Evolutionary conservation across 2,888 invertebrate species (phyloP).

Genomic region (Sinodicranocentrus sp.): DNA sequence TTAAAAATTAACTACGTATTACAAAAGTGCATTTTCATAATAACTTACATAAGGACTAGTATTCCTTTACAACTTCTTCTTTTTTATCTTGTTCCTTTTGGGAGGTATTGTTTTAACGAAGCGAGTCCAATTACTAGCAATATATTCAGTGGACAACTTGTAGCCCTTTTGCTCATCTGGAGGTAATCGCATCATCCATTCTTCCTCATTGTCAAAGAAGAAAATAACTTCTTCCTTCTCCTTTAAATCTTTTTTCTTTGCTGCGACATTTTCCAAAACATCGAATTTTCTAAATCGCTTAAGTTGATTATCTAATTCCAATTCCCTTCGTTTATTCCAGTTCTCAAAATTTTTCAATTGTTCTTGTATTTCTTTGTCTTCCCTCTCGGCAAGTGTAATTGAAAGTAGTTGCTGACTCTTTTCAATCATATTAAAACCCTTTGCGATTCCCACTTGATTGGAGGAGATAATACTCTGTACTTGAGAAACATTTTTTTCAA

Average conservation of each 20-base stretch:
- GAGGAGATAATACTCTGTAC: slow-evolving; percentile 51
- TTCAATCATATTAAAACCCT: slow-evolving; percentile 45
- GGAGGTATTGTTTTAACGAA: slow-evolving; percentile 66
- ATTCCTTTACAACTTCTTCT: slow-evolving; percentile 24
- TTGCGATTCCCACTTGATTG: slow-evolving; percentile 36
- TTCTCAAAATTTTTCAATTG: slow-evolving; percentile 82
- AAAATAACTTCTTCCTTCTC: slow-evolving; percentile 82
- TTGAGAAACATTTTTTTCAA: slow-evolving; percentile 57
- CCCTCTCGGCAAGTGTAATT: slow-evolving; percentile 80
- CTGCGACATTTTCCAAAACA: slow-evolving; percentile 81
- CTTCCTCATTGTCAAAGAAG: slow-evolving; percentile 90
- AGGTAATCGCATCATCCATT: slow-evolving; percentile 77
- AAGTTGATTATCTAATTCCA: slow-evolving; percentile 82
- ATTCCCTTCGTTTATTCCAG: slow-evolving; percentile 82
- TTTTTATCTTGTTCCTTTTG: slow-evolving; percentile 63
- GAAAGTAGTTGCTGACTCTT: slow-evolving; percentile 72
- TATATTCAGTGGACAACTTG: slow-evolving; percentile 55
- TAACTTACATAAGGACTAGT: too few relatives aligned
- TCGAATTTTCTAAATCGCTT: slow-evolving; percentile 80
- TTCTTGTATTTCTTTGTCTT: slow-evolving; percentile 82
- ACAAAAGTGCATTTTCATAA: too few relatives aligned
- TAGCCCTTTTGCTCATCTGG: slow-evolving; percentile 68
- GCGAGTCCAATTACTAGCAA: slow-evolving; percentile 47
- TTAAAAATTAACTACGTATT: not conserved
- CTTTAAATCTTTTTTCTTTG: slow-evolving; percentile 82